Percentiles rank a stretch among this genome's conserved stretches.
phyloP scores from a whole-genome alignment of 1,140 invertebrate genomes.

The Spodoptera frugiperda region DNA sequence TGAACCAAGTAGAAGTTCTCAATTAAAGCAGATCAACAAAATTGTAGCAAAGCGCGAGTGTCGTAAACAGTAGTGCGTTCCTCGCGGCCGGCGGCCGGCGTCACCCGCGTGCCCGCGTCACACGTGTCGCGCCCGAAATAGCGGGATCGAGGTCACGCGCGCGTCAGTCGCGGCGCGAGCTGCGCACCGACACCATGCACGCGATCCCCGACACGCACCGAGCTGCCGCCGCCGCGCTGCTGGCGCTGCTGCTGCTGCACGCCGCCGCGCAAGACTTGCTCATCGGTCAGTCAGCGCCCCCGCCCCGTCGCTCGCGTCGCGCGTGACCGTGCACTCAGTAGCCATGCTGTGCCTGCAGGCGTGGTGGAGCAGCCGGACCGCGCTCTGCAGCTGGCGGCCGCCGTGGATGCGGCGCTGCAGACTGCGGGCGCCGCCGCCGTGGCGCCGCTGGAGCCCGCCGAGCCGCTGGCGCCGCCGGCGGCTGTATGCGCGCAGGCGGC shows the following conservation, averaged over 20 bases:
- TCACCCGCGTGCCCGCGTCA: too few relatives aligned
- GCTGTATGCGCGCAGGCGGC: conserved; percentile 59
- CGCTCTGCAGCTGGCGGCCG: conserved; percentile 30
- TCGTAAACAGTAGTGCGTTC: too few relatives aligned
- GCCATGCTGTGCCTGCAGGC: conserved; percentile 8
- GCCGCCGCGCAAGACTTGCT: conserved; percentile 9
- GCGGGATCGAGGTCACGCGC: too few relatives aligned
- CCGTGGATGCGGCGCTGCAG: conserved; percentile 49
- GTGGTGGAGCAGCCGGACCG: conserved; percentile 26
- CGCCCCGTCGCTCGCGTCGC: background rate
- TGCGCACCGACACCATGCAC: too few relatives aligned
- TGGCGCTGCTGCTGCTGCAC: background rate
- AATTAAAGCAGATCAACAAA: background rate
- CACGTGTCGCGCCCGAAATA: too few relatives aligned
- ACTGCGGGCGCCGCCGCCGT: conserved; percentile 45
- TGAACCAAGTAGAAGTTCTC: too few relatives aligned
- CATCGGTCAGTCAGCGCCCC: conserved; percentile 1
- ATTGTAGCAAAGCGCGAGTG: too few relatives aligned
- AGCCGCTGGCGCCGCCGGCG: conserved; percentile 63
- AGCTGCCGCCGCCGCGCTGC: background rate
- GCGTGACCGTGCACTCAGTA: background rate
- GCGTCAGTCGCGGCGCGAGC: too few relatives aligned
- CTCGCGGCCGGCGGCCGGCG: too few relatives aligned
- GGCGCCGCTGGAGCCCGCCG: conserved; percentile 57
- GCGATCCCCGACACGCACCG: background rate